Conservation (phyloP, 2,113 vertebrate genomes). For the Gavia stellata region DNA sequence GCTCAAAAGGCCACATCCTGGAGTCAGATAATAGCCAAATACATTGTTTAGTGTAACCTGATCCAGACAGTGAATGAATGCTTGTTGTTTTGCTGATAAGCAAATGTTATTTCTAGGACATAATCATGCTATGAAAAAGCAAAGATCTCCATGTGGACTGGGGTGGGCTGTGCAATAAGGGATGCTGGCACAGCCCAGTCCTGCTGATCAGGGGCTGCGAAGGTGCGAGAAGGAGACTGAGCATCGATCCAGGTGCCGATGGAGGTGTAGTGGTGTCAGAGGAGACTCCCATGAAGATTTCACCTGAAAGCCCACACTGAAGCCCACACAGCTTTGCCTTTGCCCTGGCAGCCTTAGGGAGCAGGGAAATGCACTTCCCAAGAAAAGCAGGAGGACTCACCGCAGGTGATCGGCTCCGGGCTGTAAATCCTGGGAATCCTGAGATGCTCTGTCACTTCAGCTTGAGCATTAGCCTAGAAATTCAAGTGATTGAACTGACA, state of each 20-base stretch:
- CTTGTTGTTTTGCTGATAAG: not conserved
- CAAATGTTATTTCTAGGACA: not conserved
- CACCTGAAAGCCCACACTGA: not conserved
- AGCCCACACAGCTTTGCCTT: not conserved
- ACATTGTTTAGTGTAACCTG: not conserved
- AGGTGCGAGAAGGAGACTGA: not conserved
- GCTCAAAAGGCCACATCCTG: not conserved
- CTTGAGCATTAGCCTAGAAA: not conserved
- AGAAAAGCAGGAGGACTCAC: not conserved
- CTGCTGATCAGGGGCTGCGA: not conserved
- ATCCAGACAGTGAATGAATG: not conserved
- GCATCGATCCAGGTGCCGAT: accelerated
- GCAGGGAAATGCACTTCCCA: not conserved
- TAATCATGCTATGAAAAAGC: not conserved
- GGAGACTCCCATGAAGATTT: not conserved
- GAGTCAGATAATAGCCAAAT: not conserved
- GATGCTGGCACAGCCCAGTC: not conserved
- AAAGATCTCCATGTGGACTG: not conserved
- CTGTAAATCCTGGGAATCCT: not conserved
- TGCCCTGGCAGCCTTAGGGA: not conserved
- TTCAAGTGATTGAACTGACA: no score
- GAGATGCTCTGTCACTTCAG: not conserved
- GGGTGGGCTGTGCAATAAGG: not conserved
- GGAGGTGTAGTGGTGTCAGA: not conserved
- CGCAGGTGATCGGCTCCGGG: accelerated